Conservation (phyloP, 2,888 invertebrate genomes). For the Junonia oenone region DNA sequence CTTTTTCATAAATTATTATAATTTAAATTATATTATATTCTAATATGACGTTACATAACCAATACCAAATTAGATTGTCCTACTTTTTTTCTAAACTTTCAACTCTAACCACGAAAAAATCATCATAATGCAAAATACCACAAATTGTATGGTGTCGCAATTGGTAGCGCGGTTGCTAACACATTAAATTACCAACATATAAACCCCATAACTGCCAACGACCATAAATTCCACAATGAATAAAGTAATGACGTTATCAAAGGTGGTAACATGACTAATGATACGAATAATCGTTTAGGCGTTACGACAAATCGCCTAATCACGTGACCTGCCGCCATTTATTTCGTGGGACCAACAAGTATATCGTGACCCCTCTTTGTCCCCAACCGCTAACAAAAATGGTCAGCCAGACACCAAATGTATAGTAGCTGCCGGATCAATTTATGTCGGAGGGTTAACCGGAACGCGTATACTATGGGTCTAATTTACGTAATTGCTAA, state of each 20-base stretch:
- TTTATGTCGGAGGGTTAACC: conserved; percentile 35
- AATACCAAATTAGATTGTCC: too few species aligned
- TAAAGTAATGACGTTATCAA: conserved; percentile 64
- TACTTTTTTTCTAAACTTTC: too few species aligned
- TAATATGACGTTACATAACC: not conserved
- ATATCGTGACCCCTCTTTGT: conserved; percentile 15
- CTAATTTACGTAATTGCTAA: conserved; percentile 29
- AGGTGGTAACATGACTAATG: conserved; percentile 76
- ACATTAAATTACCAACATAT: conserved; percentile 27
- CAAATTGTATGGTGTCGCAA: not conserved
- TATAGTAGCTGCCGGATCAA: conserved; percentile 32
- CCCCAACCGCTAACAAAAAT: conserved; percentile 17
- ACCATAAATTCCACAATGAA: conserved; percentile 48
- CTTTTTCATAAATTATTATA: not conserved
- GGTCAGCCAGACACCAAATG: conserved; percentile 9
- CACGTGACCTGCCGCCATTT: conserved; percentile 67
- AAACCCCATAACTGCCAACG: conserved; percentile 20
- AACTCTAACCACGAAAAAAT: not conserved
- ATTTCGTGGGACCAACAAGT: conserved; percentile 36
- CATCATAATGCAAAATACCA: not conserved
- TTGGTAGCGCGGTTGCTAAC: not conserved
- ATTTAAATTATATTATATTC: not conserved
- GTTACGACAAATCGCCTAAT: conserved; percentile 70
- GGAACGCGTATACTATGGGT: conserved; percentile 40
- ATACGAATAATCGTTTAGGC: conserved; percentile 64